Conservation (phyloP, 2,888 invertebrate species). For the Galeruca laticollis region DNA sequence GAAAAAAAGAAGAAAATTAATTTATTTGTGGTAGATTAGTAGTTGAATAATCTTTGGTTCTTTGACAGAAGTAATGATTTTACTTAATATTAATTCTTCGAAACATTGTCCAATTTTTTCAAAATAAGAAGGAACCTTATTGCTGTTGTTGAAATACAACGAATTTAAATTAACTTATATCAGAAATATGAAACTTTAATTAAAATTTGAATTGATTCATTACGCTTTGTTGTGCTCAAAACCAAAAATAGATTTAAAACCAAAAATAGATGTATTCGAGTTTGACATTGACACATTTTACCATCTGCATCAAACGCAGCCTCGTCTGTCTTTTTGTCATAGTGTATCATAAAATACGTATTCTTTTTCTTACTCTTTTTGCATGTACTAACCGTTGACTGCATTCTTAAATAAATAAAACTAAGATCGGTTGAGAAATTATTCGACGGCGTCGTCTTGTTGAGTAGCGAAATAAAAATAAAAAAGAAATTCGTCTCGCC, state of each 20-base stretch:
- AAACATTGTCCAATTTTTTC: no score
- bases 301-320: constrained; percentile 14
- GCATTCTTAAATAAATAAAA: constrained; percentile 29
- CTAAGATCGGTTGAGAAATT: constrained; percentile 10
- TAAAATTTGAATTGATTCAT: no score
- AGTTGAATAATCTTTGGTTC: no score
- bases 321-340: not conserved
- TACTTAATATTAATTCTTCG: no score
- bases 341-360: not conserved
- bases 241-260: constrained; percentile 1
- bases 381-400: constrained; percentile 12
- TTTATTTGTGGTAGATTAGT: no score
- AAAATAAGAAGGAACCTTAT: no score
- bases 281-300: constrained; percentile 1
- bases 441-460: constrained; percentile 1
- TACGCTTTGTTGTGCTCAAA: not conserved
- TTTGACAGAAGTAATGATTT: no score
- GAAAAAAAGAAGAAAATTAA: no score
- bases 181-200: no score
- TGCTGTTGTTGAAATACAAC: no score
- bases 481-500: constrained; percentile 16
- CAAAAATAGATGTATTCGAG: not conserved
- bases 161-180: no score
- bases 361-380: constrained; percentile 1
- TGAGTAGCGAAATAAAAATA: constrained; percentile 11